Conservation (phyloP, 2,797 vertebrate genomes). For the Rhodeus uyekii region DNA sequence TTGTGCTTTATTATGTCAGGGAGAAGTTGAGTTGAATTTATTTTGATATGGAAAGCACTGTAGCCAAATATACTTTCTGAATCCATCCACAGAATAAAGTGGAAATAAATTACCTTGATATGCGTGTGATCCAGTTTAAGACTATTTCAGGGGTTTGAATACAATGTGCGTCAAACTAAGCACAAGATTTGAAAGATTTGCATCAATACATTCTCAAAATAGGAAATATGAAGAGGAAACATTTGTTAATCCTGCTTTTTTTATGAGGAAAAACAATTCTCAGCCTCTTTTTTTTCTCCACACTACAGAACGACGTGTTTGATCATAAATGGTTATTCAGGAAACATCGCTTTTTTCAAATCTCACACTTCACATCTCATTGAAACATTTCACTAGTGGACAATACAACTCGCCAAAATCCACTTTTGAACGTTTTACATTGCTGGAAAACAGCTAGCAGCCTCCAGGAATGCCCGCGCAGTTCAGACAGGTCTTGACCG, state of each 20-base stretch:
- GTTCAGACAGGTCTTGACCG: no score
- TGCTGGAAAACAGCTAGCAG: no score
- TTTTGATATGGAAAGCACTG: slow-evolving; percentile 28
- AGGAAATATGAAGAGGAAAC: slow-evolving; percentile 18
- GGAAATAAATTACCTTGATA: slow-evolving; percentile 17
- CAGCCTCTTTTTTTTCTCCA: neutral
- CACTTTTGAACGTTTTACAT: no score
- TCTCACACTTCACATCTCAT: no score
- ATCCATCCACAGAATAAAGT: slow-evolving; percentile 3
- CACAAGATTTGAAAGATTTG: slow-evolving; percentile 5
- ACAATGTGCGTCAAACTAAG: slow-evolving; percentile 24
- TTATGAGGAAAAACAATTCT: neutral
- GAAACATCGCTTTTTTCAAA: neutral
- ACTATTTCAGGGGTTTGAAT: slow-evolving; percentile 24
- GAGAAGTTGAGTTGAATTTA: slow-evolving; percentile 27
- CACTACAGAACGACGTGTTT: neutral
- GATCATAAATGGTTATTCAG: neutral
- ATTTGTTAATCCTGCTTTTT: neutral
- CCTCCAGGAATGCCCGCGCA: no score
- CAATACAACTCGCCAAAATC: no score
- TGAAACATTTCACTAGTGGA: no score
- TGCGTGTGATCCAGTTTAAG: slow-evolving; percentile 30
- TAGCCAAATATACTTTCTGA: slow-evolving; percentile 12
- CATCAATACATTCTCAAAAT: slow-evolving; percentile 16
- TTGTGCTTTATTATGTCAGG: slow-evolving; percentile 42